Conservation (phyloP, 2,888 invertebrate species). For the Isoperla grammatica region DNA sequence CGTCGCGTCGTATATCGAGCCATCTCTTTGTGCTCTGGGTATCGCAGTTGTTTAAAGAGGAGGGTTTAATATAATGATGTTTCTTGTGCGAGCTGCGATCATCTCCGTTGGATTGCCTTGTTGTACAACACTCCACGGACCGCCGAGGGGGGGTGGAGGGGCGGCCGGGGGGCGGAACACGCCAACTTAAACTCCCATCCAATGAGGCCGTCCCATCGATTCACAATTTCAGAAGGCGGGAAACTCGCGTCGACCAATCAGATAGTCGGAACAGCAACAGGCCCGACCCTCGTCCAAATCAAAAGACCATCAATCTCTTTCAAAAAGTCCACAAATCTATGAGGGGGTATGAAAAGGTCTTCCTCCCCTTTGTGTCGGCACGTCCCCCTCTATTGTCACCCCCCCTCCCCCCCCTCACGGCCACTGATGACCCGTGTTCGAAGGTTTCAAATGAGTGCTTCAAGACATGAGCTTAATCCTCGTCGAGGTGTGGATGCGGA, state of each 20-base stretch:
- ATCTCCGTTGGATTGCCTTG: constrained; percentile 25
- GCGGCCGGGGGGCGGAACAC: constrained; percentile 17
- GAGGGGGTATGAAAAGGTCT: constrained; percentile 15
- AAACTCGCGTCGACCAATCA: constrained; percentile 26
- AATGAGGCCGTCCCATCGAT: constrained; percentile 20
- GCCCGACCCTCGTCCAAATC: constrained; percentile 40
- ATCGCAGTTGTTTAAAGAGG: constrained; percentile 6
- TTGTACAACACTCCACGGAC: constrained; percentile 25
- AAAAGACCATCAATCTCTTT: constrained; percentile 50
- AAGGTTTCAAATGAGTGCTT: background rate
- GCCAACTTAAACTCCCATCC: constrained; percentile 20
- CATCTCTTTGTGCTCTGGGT: too few species aligned
- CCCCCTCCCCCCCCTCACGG: background rate
- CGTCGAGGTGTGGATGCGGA: background rate
- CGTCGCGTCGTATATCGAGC: too few species aligned
- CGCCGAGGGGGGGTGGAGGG: constrained; percentile 12
- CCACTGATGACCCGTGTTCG: background rate
- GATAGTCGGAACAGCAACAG: constrained; percentile 5
- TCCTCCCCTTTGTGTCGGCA: constrained; percentile 19
- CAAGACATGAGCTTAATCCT: constrained; percentile 8
- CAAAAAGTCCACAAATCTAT: constrained; percentile 38
- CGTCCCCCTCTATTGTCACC: constrained; percentile 22
- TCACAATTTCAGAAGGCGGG: constrained; percentile 25
- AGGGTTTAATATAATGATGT: constrained; percentile 11
- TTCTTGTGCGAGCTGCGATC: constrained; percentile 2